Conservation (phyloP, 2,888 invertebrate species). For the Chrysina gloriosa region DNA sequence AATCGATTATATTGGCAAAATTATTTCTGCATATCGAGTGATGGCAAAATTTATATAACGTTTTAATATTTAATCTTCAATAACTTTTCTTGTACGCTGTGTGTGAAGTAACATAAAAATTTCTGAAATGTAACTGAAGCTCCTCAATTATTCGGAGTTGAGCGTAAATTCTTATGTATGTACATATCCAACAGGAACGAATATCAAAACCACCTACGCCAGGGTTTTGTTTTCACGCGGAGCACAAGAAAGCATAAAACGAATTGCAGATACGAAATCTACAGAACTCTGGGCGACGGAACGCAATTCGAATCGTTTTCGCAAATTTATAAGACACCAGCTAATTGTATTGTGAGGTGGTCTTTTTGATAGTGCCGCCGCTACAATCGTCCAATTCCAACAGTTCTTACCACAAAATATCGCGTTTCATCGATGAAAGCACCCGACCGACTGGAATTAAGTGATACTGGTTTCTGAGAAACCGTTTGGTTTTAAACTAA, state of each 20-base stretch:
- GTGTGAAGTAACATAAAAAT: too few species aligned
- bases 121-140: too few species aligned
- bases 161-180: too few species aligned
- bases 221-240: too few species aligned
- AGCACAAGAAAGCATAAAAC: background rate
- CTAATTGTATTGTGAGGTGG: constrained; percentile 51
- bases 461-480: constrained; percentile 49
- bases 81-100: too few species aligned
- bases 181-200: too few species aligned
- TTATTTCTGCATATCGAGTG: too few species aligned
- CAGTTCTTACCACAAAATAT: background rate
- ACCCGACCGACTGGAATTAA: constrained; percentile 46
- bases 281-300: constrained; percentile 4
- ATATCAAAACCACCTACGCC: too few species aligned
- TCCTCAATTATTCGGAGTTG: too few species aligned
- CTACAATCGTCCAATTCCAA: background rate
- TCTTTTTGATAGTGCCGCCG: constrained; percentile 49
- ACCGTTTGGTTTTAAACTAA: constrained; percentile 52
- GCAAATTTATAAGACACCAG: constrained; percentile 49
- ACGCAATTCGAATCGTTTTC: constrained; percentile 14
- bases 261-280: background rate
- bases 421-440: background rate
- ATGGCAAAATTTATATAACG: too few species aligned
- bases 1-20: too few species aligned
- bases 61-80: too few species aligned